Base-by-base conservation (phyloP, 2,113 vertebrate genomes). In the rat (Rattus norvegicus) region DNA sequence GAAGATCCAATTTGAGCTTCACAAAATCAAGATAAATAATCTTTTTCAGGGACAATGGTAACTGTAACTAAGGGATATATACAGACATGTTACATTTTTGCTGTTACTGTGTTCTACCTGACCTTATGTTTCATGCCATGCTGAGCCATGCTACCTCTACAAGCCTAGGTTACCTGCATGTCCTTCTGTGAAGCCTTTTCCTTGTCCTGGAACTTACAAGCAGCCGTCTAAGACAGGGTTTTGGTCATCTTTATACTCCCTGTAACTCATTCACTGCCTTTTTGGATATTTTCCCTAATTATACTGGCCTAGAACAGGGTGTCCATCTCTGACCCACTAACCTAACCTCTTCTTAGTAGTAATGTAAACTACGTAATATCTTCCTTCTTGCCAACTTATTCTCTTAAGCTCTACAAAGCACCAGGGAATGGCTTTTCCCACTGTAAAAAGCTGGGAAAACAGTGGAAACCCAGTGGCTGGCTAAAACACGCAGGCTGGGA, bases 381-480 rank as follows among this genome's bases (percentile, higher is more conserved):
- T 52, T 70, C 76, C 3, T 77, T 59, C 30, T 95, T 96, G 65
- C 5, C 76, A 24, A 52, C 65, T 92, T 90, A 56, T 52, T 88
- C 49, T 84, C 63, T 75, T 2, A 19, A 52, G 9, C 9, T 26
- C 10, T 28, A n/a, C 63, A 75, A 4, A 5, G 0, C 63, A 10
- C 87, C 36, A 73, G 59, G 47, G 22, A 49, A 52, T 14, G 54
- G 4, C 67, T 67, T 47, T 90, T 92, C 56, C 33, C 16, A 2
- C n/a, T 89, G 3, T 28, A 85, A 47, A 43, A 28, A 91, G 13
- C 30, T 13, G n/a, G 26, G 69, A 39, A 65, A 26, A n/a, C 19
- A 69, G 33, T 49, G 24, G 33, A 24, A 14, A 75, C 36, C 54
- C 69, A 9, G 12, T 2, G 26, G 22, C 2, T 12, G 14, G 72